A percentile compares a stretch with the other conserved stretches of the same genome.
These are phyloP conservation scores for Puffinus mauretanicus DNA, from an alignment of 2,113 vertebrate species.

Conservation along the genomic window DNA sequence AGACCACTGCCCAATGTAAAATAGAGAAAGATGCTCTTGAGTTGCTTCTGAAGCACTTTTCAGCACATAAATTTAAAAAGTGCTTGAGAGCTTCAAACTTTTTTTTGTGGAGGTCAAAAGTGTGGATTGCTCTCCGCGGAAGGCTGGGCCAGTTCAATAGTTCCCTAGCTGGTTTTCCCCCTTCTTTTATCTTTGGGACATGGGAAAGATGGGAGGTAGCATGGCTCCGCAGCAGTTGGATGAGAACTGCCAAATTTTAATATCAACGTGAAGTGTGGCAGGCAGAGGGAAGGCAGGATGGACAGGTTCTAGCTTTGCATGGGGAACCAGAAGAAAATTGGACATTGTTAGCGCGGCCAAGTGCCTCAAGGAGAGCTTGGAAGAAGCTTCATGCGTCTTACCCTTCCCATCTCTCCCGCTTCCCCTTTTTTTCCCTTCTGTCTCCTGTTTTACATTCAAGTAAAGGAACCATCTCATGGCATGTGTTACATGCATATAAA, in stretches of 20 bases:
- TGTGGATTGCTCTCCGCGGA: not conserved
- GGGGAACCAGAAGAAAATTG: not conserved
- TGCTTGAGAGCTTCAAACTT: not conserved
- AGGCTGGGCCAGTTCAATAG: not conserved
- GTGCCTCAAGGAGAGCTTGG: not conserved
- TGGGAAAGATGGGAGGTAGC: not conserved
- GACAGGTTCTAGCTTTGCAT: not conserved
- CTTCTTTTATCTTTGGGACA: not conserved
- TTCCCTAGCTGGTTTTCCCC: not conserved
- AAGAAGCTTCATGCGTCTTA: not conserved
- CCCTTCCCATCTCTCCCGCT: not conserved
- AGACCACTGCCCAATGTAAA: not conserved
- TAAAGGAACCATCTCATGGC: not conserved
- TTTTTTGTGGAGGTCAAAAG: not conserved
- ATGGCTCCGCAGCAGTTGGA: not conserved
- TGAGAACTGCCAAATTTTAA: not conserved
- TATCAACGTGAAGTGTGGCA: not conserved
- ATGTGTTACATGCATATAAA: not conserved
- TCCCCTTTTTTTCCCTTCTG: not conserved
- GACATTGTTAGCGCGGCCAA: not conserved
- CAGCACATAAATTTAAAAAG: not conserved
- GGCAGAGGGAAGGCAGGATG: not conserved
- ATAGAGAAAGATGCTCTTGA: not conserved
- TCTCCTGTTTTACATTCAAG: not conserved
- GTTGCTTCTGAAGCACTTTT: not conserved